phyloP scores from a whole-genome alignment of 2,797 vertebrate genomes.

The Falco columbarius region DNA sequence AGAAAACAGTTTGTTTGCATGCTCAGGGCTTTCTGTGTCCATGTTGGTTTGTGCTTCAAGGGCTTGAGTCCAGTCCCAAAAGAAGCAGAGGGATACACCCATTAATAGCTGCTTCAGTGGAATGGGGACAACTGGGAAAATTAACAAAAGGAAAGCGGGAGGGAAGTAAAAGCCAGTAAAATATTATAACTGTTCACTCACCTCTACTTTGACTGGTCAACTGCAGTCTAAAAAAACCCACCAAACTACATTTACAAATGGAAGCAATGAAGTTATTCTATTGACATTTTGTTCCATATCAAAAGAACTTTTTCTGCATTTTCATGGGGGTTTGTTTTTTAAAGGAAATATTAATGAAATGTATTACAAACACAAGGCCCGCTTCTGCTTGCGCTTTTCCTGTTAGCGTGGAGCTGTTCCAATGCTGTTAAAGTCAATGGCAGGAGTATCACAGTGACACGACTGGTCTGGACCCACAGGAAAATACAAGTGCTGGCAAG shows the following conservation, averaged over 20 bases:
- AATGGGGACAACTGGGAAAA: background rate
- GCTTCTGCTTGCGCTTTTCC: background rate
- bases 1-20: background rate
- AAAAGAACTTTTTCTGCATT: background rate
- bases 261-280: background rate
- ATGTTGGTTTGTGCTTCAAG: background rate
- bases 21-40: fast-evolving
- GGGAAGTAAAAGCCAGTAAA: background rate
- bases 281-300: background rate
- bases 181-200: background rate
- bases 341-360: conserved; percentile 23
- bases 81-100: background rate
- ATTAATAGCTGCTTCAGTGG: background rate
- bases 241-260: background rate
- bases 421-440: background rate
- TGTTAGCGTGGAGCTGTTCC: background rate
- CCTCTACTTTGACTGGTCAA: background rate
- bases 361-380: background rate
- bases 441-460: background rate
- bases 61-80: background rate
- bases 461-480: background rate
- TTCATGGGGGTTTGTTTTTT: background rate
- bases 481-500: conserved; percentile 24
- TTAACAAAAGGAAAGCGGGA: background rate
- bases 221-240: background rate